Evolutionary conservation across 2,113 vertebrate species (phyloP), one percentile per base, ranked within the genome.

Genomic region (Mus pahari): DNA sequence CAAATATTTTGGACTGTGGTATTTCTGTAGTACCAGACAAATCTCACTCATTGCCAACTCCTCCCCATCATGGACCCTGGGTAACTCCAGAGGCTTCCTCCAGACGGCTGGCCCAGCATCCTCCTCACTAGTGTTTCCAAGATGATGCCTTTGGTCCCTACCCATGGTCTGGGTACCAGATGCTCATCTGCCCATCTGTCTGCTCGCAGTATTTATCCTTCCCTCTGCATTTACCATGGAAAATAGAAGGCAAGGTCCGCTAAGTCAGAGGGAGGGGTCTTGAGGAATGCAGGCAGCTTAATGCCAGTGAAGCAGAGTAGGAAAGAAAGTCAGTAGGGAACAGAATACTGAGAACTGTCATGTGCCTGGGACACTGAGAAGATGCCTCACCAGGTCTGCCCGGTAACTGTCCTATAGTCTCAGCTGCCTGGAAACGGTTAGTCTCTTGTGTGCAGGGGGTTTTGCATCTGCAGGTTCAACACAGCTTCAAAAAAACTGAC

Each of bases 301-400:
- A 10, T 55, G 58, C 12, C 55, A 82, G 71, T 53, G 60, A 82
- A 82, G 60, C n/a, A 68, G 14, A 48, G 58, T 1, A 16, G 7
- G 11, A 42, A 28, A 28, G 82, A 73, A 1, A 4, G 24, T 4
- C 0, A 12, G 7, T 1, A 4, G 16, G 11, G 45, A 3, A 45
- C 50, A 45, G 20, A 6, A 42, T 17, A 12, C 73, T 33, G 36
- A 33, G n/a, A 14, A 20, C 48, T 13, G 31, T 31, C 48, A 28
- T 4, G 0, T 45, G 60, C 10, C 13, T 36, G 33, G 42, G 22
- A 39, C 50, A 73, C 45, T 70, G 74, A 39, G 42, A 17, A 13
- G 14, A 55, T 17, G 26, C 9, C 58, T 8, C 3, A 12, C 6
- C 31, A 20, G 33, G 13, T 86, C n/a, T 64, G 53, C 60, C 53